These are phyloP conservation scores for Hormaphis cornu DNA, from an alignment of 1,140 invertebrate genomes.

Conservation along the genomic window DNA sequence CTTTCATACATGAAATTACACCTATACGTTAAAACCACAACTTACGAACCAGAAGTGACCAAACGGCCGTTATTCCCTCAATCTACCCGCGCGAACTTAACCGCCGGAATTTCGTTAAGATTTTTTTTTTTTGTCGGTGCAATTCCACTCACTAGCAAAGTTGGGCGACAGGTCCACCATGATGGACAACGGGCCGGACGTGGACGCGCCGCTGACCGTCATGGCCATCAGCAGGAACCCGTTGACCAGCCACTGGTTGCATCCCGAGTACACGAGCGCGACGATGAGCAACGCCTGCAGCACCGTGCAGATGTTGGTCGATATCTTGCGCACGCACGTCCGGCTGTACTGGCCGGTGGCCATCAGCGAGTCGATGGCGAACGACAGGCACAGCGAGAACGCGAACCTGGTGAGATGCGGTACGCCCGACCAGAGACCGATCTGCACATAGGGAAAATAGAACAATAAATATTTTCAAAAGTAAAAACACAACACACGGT, in stretches of 20 bases:
- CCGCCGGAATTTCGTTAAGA: no score
- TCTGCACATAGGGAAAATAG: conserved; percentile 45
- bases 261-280: conserved; percentile 52
- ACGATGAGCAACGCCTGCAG: conserved; percentile 43
- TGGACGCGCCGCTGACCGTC: conserved; percentile 54
- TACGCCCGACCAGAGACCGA: conserved; percentile 54
- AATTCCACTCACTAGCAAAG: conserved; percentile 52
- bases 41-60: no score
- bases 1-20: neutral
- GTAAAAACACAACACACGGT: no score
- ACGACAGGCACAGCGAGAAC: conserved; percentile 48
- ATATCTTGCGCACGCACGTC: conserved; percentile 28
- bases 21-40: no score
- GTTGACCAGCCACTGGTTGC: conserved; percentile 51
- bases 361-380: conserved; percentile 15
- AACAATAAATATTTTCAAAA: neutral
- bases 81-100: no score
- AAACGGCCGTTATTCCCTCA: no score
- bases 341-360: neutral
- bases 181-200: conserved; percentile 52
- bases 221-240: conserved; percentile 53
- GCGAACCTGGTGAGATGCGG: conserved; percentile 55
- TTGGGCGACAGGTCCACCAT: conserved; percentile 60
- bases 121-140: no score
- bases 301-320: conserved; percentile 25